phyloP scores from a whole-genome alignment of 2,113 vertebrate species.

The Apus apus region DNA sequence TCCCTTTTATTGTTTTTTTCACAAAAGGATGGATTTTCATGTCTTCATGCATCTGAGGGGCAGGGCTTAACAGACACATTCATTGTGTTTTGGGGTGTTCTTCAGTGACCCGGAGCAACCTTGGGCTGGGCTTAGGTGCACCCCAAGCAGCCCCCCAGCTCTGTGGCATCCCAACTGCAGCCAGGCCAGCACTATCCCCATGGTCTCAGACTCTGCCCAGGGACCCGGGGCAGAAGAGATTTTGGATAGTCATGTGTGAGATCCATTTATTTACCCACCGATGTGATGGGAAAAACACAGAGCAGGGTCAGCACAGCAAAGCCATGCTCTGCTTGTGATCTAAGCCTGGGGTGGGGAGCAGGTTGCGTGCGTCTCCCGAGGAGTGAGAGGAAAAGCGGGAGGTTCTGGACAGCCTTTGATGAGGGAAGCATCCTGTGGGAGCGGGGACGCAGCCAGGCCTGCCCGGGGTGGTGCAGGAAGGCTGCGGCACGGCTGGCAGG shows the following conservation, averaged over 20 bases:
- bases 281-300: background rate
- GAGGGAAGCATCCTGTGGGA: background rate
- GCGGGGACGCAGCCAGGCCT: rapidly evolving
- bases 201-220: background rate
- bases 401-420: background rate
- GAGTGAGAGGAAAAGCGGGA: background rate
- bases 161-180: background rate
- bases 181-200: rapidly evolving
- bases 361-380: background rate
- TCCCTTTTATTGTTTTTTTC: no score
- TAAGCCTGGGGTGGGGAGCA: background rate
- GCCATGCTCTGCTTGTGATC: rapidly evolving
- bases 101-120: background rate
- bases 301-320: background rate
- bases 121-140: background rate
- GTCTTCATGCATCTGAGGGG: background rate
- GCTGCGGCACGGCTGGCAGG: background rate
- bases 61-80: background rate
- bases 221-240: background rate
- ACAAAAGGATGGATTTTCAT: background rate
- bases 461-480: background rate
- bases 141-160: background rate
- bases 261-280: rapidly evolving
- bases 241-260: background rate
- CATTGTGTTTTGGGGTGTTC: background rate